Evolutionary conservation across 2,888 invertebrate species (phyloP).

Genomic region (Philereme vetulata): DNA sequence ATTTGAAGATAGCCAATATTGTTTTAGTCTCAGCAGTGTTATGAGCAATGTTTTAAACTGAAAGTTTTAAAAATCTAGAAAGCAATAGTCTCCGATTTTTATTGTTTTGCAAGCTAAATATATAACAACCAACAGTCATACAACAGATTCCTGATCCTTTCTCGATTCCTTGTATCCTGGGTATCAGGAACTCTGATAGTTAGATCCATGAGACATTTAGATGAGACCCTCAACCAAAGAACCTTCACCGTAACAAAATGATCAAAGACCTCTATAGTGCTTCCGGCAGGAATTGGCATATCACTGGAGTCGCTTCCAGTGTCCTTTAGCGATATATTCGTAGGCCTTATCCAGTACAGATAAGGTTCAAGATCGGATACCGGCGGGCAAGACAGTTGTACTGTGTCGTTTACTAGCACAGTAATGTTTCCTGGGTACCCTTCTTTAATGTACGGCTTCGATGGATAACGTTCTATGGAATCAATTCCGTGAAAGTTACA

Average conservation of each 20-base stretch:
- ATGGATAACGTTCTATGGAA: slow-evolving; percentile 90
- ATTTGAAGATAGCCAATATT: slow-evolving; percentile 11
- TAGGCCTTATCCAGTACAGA: slow-evolving; percentile 90
- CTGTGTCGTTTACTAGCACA: slow-evolving; percentile 88
- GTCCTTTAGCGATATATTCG: slow-evolving; percentile 66
- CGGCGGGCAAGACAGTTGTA: slow-evolving; percentile 90
- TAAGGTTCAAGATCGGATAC: slow-evolving; percentile 93
- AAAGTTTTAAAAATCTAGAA: too few relatives aligned
- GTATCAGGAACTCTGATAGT: too few relatives aligned
- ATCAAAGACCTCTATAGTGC: slow-evolving; percentile 68
- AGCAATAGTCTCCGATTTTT: too few relatives aligned
- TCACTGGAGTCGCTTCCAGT: slow-evolving; percentile 73
- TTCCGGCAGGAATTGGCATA: slow-evolving; percentile 66
- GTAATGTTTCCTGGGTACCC: slow-evolving; percentile 93
- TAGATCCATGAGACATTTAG: not conserved
- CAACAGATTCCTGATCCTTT: too few relatives aligned
- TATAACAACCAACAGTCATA: too few relatives aligned
- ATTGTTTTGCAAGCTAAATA: too few relatives aligned
- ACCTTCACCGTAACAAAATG: slow-evolving; percentile 59
- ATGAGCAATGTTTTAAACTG: too few relatives aligned
- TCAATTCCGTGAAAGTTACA: slow-evolving; percentile 20
- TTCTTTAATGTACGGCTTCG: slow-evolving; percentile 92
- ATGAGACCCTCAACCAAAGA: slow-evolving; percentile 24
- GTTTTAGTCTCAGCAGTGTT: too few relatives aligned
- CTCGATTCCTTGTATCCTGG: too few relatives aligned